Base-by-base conservation (phyloP, 92 coral and sea anemone species). In the Chrysogorgia sp. region DNA sequence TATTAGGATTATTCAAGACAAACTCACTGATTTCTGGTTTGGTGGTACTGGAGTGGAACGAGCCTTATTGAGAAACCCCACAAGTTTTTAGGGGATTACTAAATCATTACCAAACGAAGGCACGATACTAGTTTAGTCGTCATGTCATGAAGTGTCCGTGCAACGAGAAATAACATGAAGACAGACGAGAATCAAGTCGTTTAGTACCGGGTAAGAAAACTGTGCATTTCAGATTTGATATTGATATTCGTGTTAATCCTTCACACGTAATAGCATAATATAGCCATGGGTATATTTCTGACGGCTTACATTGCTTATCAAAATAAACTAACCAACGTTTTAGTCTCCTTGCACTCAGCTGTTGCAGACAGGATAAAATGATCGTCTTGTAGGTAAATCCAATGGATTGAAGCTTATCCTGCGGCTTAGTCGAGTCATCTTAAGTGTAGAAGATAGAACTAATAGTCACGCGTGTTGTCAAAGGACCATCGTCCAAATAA, bases 41-140 rank as follows among this genome's bases (percentile, higher is more conserved):
- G 53, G 53, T 57, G 63, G 63, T 14, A 57, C 31, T 57, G 63
- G 34, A 57, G 63, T 57, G 63, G 63, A 57, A 57, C 63, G 63
- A 29, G 14, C 43, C 12, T 5, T 37, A 12, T 37, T 12, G 6
- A 37, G 43, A 37, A 37, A 37, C 43, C 43, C 12, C 12, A 37
- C 43, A 37, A 37, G 43, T 4, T 37, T 37, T 37, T 37, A 37
- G 12, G 12, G 12, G 43, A 37, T n/a, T n/a, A 37, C 12, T 37
- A 37, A 37, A 5, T 37, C 14, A 15, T 47, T 6, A 7, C 53
- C 53, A 47, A 37, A 37, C 43, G 43, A 37, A 4, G 43, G 43
- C 43, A 7, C 53, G n/a, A 7, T 2, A 15, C n/a, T 12, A 47
- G n/a, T 47, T 37, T 37, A 4, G 6, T 4, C 43, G 43, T 4